Base-by-base conservation (phyloP, 2,888 invertebrate species). In the Lycophotia porphyrea region DNA sequence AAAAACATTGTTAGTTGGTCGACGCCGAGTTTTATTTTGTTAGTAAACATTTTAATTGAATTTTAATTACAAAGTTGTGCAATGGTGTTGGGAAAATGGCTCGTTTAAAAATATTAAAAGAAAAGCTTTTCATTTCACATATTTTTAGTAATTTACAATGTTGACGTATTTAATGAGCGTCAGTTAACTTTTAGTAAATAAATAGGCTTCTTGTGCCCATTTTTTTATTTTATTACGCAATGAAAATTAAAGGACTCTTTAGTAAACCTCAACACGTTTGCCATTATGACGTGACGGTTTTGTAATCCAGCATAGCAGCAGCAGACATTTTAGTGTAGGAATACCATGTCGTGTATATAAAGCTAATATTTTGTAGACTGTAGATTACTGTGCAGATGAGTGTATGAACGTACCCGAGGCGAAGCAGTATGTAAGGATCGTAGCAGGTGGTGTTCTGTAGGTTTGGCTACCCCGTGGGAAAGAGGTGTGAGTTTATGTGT, bases 11-110 rank as follows among this genome's bases (percentile, higher is more conserved):
- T 47, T 27, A 49, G 52, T 3, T 55, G 31, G 47, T 69, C 47
- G 52, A 44, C 66, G 21, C 13, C 0, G 60, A 55, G 47, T 68
- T 72, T 58, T 39, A 47, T 68, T 58, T 67, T 63, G 31, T 61
- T 44, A 42, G 39, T 34, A 27, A 31, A 47, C n/a, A 34, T 69
- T 61, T 61, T 0, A 68, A 80, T 71, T 27, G 8, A 36, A 49
- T 71, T 61, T 44, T 74, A 58, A 78, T 77, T 58, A 58, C 21
- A 58, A 58, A 34, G 15, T 76, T 60, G 11, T 58, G 66, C 36
- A 55, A 47, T 4, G 24, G n/a, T 27, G 18, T n/a, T 15, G n/a
- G 18, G n/a, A n/a, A 55, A 39, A 44, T 2, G 18, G 15, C 1
- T 1, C 5, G 1, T 49, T 71, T n/a, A 39, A n/a, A 60, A 31